Percentiles rank a stretch among this genome's conserved stretches.
phyloP scores from a whole-genome alignment of 2,113 vertebrate species.

The Cinclus mexicanus region DNA sequence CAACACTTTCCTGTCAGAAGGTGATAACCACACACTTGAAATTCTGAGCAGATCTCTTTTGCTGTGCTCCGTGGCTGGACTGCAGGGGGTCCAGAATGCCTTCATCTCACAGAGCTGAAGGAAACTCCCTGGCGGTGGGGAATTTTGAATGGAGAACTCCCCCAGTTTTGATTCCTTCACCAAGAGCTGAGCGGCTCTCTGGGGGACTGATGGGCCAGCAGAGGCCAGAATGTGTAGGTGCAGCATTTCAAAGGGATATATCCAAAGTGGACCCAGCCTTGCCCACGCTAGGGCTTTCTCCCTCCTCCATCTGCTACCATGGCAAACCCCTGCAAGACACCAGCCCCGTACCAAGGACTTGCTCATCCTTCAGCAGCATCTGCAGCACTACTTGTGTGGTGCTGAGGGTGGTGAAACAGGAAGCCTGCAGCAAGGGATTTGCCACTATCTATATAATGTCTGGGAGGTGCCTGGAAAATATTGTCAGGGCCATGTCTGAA shows the following conservation, averaged over 20 bases:
- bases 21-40: not conserved
- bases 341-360: not conserved
- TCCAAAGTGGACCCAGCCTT: not conserved
- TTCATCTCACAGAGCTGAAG: not conserved
- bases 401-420: not conserved
- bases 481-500: not conserved
- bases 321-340: not conserved
- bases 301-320: not conserved
- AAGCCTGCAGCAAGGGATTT: not conserved
- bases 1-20: not conserved
- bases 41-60: not conserved
- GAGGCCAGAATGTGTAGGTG: not conserved
- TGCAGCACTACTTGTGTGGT: not conserved
- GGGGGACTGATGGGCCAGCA: not conserved
- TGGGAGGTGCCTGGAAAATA: not conserved
- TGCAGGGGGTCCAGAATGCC: not conserved
- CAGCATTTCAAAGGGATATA: not conserved
- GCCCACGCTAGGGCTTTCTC: fast-evolving
- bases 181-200: not conserved
- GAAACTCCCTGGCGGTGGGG: not conserved
- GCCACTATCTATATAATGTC: not conserved
- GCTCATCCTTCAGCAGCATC: not conserved
- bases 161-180: not conserved
- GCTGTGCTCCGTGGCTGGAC: not conserved
- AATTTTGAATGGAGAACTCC: not conserved